Percentiles rank a stretch among this genome's conserved stretches.
These are phyloP conservation scores for Zoanthus solanderi DNA, from an alignment of 92 coral and sea anemone genomes.

Conservation along the genomic window DNA sequence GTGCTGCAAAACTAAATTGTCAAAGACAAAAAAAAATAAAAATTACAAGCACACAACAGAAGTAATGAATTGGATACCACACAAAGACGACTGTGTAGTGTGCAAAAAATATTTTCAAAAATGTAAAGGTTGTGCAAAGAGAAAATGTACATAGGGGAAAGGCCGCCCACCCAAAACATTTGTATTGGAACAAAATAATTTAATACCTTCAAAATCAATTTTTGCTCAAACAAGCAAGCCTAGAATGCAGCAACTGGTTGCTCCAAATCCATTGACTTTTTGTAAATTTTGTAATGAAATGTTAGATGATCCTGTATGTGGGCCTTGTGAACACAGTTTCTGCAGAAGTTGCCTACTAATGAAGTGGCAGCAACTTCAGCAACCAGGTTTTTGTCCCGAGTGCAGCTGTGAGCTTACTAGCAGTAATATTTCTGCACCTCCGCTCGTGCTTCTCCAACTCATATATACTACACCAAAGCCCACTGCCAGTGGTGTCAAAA, in stretches of 20 bases:
- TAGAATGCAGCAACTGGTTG: neutral
- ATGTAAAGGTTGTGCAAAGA: conserved; percentile 47
- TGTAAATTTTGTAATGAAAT: conserved; percentile 42
- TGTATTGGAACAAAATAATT: neutral
- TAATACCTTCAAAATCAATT: neutral
- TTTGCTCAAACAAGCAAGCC: neutral
- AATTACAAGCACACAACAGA: neutral
- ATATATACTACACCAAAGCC: conserved; percentile 39
- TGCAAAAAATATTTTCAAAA: conserved; percentile 16
- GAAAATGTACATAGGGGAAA: conserved; percentile 28
- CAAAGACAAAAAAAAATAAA: neutral
- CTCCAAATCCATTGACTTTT: conserved; percentile 19
- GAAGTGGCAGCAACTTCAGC: conserved; percentile 32
- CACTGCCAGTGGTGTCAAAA: conserved; percentile 46
- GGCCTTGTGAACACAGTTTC: conserved; percentile 43
- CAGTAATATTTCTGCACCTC: conserved; percentile 23
- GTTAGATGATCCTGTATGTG: conserved; percentile 44
- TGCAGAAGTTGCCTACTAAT: neutral
- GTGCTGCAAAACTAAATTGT: neutral
- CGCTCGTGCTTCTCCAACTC: conserved; percentile 45
- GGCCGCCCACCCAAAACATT: conserved; percentile 39
- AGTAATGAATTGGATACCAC: conserved; percentile 9
- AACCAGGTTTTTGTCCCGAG: conserved; percentile 21
- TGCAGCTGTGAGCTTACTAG: conserved; percentile 29
- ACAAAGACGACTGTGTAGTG: conserved; percentile 19